phyloP scores from a whole-genome alignment of 2,888 invertebrate genomes.

The Priapulus caudatus region DNA sequence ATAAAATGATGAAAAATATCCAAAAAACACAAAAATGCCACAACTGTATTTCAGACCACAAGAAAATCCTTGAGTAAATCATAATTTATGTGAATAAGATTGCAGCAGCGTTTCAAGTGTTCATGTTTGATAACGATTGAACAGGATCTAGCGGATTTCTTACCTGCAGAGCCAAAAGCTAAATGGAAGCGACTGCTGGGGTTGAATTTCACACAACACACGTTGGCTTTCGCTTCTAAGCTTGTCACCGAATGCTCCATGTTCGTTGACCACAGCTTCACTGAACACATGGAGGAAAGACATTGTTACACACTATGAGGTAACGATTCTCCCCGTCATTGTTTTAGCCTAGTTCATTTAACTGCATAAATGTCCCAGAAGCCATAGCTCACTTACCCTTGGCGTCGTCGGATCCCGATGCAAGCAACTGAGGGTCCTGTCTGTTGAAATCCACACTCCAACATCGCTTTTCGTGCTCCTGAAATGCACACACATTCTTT shows the following conservation, averaged over 20 bases:
- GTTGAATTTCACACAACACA: slow-evolving; percentile 86
- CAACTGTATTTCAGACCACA: slow-evolving; percentile 5
- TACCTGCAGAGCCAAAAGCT: slow-evolving; percentile 78
- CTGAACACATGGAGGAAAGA: no score
- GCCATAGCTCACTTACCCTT: slow-evolving; percentile 42
- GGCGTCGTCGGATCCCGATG: slow-evolving; percentile 84
- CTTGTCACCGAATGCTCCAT: slow-evolving; percentile 72
- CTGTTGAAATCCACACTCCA: slow-evolving; percentile 93
- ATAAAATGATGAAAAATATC: slow-evolving; percentile 10
- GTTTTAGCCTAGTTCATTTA: no score
- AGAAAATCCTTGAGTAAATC: no score
- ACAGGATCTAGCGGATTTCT: slow-evolving; percentile 7
- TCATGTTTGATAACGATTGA: not conserved
- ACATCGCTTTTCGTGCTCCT: slow-evolving; percentile 86
- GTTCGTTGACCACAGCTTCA: slow-evolving; percentile 83
- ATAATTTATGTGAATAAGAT: no score
- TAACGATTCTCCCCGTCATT: no score
- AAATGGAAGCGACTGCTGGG: slow-evolving; percentile 71
- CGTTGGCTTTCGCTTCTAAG: slow-evolving; percentile 82
- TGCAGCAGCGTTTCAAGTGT: no score
- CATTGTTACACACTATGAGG: no score
- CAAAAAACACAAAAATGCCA: slow-evolving; percentile 6
- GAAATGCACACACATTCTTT: no score
- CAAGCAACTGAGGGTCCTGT: slow-evolving; percentile 73
- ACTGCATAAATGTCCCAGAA: no score